phyloP scores from a whole-genome alignment of 2,888 invertebrate species.

The Tricholauxania praeusta region DNA sequence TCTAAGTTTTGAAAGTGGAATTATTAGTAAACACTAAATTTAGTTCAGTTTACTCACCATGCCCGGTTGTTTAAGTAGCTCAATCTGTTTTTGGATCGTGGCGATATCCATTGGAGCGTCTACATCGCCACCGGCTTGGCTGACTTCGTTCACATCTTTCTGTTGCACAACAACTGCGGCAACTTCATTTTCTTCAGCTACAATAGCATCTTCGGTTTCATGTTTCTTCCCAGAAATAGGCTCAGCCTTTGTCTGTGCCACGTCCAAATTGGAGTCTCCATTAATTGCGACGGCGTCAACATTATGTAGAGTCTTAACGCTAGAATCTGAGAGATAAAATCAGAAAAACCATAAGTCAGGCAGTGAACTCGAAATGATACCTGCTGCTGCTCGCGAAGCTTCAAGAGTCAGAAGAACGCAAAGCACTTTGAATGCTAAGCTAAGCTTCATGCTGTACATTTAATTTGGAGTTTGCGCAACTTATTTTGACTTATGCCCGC shows the following conservation, averaged over 20 bases:
- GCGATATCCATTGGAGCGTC: background rate
- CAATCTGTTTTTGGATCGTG: slow-evolving; percentile 30
- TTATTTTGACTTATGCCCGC: slow-evolving; percentile 43
- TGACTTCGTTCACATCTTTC: background rate
- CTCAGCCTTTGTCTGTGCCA: background rate
- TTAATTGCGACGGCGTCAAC: background rate
- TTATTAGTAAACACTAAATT: background rate
- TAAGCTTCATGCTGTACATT: slow-evolving; percentile 39
- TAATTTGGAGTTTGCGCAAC: slow-evolving; percentile 5
- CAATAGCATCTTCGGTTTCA: background rate
- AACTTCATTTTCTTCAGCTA: background rate
- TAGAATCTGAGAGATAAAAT: background rate
- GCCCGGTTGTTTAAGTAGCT: slow-evolving; percentile 36
- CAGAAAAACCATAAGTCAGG: background rate
- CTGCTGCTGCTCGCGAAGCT: slow-evolving; percentile 1
- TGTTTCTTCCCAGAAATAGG: too few relatives aligned
- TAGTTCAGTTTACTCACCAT: slow-evolving; percentile 39
- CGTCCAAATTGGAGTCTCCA: background rate
- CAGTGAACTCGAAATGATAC: too few relatives aligned
- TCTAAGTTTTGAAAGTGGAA: slow-evolving; percentile 30
- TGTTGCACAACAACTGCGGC: too few relatives aligned
- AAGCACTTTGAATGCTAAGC: slow-evolving; percentile 48
- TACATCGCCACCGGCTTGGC: slow-evolving; percentile 6
- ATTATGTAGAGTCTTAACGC: background rate
- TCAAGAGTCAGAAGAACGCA: slow-evolving; percentile 45